A percentile compares a stretch with the other conserved stretches of the same genome.
These are phyloP conservation scores for Porphyrio hochstetteri DNA, from an alignment of 2,113 vertebrate species.

Conservation along the genomic window DNA sequence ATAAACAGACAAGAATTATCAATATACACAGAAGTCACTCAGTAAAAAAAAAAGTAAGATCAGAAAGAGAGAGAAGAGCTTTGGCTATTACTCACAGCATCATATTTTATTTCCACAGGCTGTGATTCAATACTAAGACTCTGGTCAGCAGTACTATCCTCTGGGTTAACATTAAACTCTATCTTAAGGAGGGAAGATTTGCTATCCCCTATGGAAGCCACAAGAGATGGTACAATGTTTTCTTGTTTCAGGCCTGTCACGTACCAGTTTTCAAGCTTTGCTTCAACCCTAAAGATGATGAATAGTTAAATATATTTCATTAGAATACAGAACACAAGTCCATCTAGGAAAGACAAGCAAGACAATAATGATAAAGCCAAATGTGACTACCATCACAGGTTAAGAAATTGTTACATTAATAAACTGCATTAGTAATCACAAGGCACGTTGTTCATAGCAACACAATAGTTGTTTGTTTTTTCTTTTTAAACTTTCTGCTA, in stretches of 20 bases:
- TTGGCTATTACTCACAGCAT: constrained; percentile 82
- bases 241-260: constrained; percentile 89
- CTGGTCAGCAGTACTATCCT: constrained; percentile 85
- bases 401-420: not conserved
- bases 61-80: not conserved
- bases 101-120: constrained; percentile 94
- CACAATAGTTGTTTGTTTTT: not conserved
- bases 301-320: not conserved
- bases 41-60: not conserved
- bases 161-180: constrained; percentile 88
- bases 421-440: not conserved
- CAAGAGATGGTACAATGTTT: constrained; percentile 85
- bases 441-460: not conserved
- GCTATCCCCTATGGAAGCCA: constrained; percentile 86
- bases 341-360: not conserved
- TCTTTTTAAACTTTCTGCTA: not conserved
- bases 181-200: constrained; percentile 87
- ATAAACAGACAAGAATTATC: not conserved
- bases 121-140: constrained; percentile 87
- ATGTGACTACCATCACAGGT: not conserved
- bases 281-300: constrained; percentile 82
- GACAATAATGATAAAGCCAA: not conserved
- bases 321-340: not conserved
- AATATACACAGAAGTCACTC: not conserved
- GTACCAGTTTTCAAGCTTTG: constrained; percentile 90